A percentile compares a stretch with the other conserved stretches of the same genome.
These are phyloP conservation scores for Chamaetylas fuelleborni DNA, from an alignment of 2,113 vertebrate species.

Conservation along the genomic window DNA sequence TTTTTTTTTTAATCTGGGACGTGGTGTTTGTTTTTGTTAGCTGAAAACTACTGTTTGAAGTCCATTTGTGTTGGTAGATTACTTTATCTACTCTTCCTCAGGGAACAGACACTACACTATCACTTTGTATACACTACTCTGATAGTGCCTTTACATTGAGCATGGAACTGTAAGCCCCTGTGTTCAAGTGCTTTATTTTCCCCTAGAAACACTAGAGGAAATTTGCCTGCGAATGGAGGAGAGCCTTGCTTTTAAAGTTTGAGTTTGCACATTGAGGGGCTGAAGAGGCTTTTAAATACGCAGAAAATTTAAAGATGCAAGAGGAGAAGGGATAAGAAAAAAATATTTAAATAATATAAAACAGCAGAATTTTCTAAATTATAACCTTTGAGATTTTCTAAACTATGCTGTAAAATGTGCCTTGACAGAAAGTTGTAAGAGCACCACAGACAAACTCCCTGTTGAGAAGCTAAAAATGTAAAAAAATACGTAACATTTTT, in stretches of 20 bases:
- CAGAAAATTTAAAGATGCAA: background rate
- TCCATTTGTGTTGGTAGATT: constrained; percentile 55
- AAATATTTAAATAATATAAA: background rate
- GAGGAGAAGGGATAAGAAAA: background rate
- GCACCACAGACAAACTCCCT: background rate
- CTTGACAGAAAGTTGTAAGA: background rate
- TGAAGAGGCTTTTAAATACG: background rate
- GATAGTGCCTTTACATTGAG: constrained; percentile 33
- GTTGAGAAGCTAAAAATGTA: background rate
- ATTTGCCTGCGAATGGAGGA: background rate
- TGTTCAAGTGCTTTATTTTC: constrained; percentile 10
- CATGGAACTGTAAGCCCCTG: background rate
- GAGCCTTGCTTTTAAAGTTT: background rate
- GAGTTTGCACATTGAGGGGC: background rate
- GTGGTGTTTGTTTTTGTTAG: constrained; percentile 59
- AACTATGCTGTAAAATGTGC: background rate
- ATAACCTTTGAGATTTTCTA: background rate
- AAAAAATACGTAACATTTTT: background rate
- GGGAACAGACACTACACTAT: constrained; percentile 58
- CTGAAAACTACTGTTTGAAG: constrained; percentile 61
- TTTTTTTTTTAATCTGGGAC: background rate
- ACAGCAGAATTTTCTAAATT: background rate
- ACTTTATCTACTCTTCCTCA: constrained; percentile 62
- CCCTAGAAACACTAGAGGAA: background rate
- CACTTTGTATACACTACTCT: constrained; percentile 46